phyloP scores from a whole-genome alignment of 2,888 invertebrate species.

The Drosophila anceps region DNA sequence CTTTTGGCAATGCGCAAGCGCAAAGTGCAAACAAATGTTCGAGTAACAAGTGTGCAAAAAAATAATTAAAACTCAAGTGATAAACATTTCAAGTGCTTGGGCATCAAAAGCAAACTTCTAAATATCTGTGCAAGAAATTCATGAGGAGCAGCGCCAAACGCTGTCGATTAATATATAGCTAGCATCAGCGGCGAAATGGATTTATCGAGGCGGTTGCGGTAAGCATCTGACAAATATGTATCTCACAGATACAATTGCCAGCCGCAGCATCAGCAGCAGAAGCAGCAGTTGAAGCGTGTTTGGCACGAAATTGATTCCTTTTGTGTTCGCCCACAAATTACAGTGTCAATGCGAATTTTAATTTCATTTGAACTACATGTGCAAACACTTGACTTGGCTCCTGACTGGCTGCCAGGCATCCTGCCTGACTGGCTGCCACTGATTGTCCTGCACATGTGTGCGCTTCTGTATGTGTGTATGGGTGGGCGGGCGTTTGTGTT shows the following conservation, averaged over 20 bases:
- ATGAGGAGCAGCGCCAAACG: conserved; percentile 47
- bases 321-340: conserved; percentile 77
- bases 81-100: conserved; percentile 47
- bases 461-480: conserved; percentile 9
- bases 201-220: conserved; percentile 85
- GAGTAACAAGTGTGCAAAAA: conserved; percentile 49
- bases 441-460: conserved; percentile 57
- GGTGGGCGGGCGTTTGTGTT: conserved; percentile 37
- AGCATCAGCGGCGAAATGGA: conserved; percentile 81
- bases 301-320: conserved; percentile 78
- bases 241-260: conserved; percentile 55
- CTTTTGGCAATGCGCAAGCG: conserved; percentile 70
- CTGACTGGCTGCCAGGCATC: conserved; percentile 36
- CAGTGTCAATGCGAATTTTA: conserved; percentile 81
- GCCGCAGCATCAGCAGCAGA: conserved; percentile 22
- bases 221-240: conserved; percentile 80
- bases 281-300: conserved; percentile 36
- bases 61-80: conserved; percentile 76
- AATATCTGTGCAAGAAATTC: conserved; percentile 42
- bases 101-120: conserved; percentile 31
- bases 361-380: conserved; percentile 82
- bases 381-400: conserved; percentile 74
- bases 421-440: conserved; percentile 25
- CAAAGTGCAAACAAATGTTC: conserved; percentile 55
- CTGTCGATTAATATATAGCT: conserved; percentile 58